A percentile compares a stretch with the other conserved stretches of the same genome.
These are phyloP conservation scores for Cybosia mesomella DNA, from an alignment of 2,888 invertebrate species.

Conservation along the genomic window DNA sequence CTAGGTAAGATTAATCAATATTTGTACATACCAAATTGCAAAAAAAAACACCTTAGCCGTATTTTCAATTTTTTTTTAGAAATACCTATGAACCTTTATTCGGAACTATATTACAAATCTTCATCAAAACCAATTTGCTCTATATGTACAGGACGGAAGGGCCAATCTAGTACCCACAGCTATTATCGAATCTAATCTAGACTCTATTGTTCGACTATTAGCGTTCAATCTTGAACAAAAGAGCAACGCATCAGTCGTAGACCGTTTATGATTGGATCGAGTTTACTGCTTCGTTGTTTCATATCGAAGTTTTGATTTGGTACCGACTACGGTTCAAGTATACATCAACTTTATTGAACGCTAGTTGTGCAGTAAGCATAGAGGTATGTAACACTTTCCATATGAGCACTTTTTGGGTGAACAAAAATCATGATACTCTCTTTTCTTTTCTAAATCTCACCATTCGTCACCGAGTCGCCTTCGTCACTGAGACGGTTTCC, in stretches of 20 bases:
- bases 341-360: background rate
- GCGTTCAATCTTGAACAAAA: conserved; percentile 24
- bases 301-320: conserved; percentile 27
- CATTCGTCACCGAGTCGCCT: too few species aligned
- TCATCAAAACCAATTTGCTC: conserved; percentile 39
- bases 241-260: conserved; percentile 16
- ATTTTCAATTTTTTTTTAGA: background rate
- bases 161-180: conserved; percentile 28
- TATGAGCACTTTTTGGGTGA: too few species aligned
- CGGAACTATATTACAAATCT: conserved; percentile 12
- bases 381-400: too few species aligned
- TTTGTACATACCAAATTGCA: too few species aligned
- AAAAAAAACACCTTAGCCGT: too few species aligned
- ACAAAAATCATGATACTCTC: too few species aligned
- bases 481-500: too few species aligned
- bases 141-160: conserved; percentile 38
- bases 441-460: too few species aligned
- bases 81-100: background rate
- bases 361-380: background rate
- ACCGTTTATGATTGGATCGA: conserved; percentile 37
- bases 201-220: conserved; percentile 20
- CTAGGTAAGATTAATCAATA: too few species aligned
- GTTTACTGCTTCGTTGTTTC: conserved; percentile 16
- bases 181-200: conserved; percentile 20
- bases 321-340: conserved; percentile 10